phyloP scores from a whole-genome alignment of 2,113 vertebrate species.

The Varanus salvator region DNA sequence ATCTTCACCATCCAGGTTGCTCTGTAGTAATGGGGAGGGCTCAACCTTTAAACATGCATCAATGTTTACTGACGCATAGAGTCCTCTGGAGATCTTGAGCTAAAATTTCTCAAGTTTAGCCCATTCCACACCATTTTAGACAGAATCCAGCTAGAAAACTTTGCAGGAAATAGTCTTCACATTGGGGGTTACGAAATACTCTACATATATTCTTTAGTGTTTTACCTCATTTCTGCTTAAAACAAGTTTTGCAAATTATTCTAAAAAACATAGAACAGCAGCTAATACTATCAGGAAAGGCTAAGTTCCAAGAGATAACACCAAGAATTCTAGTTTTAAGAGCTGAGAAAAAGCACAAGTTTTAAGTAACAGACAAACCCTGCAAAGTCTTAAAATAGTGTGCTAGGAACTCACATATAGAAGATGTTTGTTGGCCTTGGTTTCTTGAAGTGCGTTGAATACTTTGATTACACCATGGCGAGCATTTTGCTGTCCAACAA shows the following conservation, averaged over 20 bases:
- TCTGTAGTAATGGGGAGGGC: too few relatives aligned
- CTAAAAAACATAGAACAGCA: not conserved
- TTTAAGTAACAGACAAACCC: not conserved
- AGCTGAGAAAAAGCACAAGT: not conserved
- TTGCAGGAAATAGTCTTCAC: not conserved
- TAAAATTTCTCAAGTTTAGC: not conserved
- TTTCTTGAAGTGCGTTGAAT: constrained; percentile 95
- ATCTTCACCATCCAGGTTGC: not conserved
- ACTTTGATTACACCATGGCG: constrained; percentile 96
- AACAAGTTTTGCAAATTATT: not conserved
- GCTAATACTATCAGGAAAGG: not conserved
- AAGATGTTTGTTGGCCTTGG: constrained; percentile 95
- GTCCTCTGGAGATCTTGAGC: not conserved
- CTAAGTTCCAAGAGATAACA: not conserved
- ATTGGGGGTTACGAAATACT: not conserved
- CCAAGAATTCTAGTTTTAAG: not conserved
- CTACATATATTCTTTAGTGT: not conserved
- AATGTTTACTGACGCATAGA: not conserved
- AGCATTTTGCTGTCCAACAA: constrained; percentile 97
- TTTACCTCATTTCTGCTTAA: not conserved
- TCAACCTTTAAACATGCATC: not conserved
- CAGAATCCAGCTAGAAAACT: not conserved
- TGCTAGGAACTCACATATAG: constrained; percentile 89
- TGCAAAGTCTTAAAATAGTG: not conserved
- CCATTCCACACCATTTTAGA: not conserved